Conservation (phyloP, 2,113 vertebrate species). For the Gymnogyps californianus region DNA sequence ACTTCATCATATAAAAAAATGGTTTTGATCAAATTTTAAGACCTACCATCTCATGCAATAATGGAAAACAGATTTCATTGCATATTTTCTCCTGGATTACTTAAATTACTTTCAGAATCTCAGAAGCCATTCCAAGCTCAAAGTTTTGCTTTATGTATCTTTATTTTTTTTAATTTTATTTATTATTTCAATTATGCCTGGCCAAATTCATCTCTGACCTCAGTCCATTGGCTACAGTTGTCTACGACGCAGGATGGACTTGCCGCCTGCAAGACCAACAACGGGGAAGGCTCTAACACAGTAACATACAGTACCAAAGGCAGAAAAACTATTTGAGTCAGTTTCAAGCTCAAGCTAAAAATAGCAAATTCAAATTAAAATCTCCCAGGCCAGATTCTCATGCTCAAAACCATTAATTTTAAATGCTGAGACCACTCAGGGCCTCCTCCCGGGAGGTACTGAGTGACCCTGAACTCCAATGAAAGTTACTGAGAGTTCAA, state of each 20-base stretch:
- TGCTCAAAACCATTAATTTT: not conserved
- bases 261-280: not conserved
- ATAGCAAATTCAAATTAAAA: not conserved
- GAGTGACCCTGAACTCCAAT: not conserved
- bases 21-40: not conserved
- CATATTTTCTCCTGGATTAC: not conserved
- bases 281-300: not conserved
- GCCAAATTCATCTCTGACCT: not conserved
- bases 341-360: slow-evolving; percentile 16
- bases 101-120: not conserved
- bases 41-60: not conserved
- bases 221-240: not conserved
- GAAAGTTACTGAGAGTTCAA: not conserved
- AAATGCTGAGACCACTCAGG: not conserved
- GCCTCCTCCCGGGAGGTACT: not conserved
- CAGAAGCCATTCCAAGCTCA: slow-evolving; percentile 7
- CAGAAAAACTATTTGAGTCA: not conserved
- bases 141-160: not conserved
- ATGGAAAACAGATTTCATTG: not conserved
- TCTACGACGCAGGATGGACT: not conserved
- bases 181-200: not conserved
- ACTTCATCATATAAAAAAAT: not conserved
- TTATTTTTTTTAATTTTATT: not conserved
- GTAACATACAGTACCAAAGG: not conserved
- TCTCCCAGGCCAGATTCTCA: not conserved